Base-by-base conservation (phyloP, 2,888 invertebrate species). In the Heliconius charithonia region DNA sequence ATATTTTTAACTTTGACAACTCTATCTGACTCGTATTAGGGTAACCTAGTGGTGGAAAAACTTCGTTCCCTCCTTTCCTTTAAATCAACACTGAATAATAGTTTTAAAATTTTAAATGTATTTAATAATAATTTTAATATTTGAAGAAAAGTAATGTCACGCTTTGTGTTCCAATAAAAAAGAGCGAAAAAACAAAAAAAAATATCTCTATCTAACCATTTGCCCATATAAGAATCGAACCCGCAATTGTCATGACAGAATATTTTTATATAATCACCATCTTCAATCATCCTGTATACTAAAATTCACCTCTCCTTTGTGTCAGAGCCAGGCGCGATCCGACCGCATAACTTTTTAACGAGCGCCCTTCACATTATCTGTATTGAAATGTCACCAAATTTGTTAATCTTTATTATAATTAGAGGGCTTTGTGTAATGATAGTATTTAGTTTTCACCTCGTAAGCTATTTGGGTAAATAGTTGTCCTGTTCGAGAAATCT, bases 291-390 rank as follows among this genome's bases (percentile, higher is more conserved):
- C 82, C 87, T 87, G 85, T 89, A 84, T 74, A 78, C 29, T 41
- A 80, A 85, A 29, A 76, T 76, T 81, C 86, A 90, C 89, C 90
- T 90, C 84, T 84, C 83, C 85, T 86, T 86, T 86, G 89, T 88
- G 85, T 80, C 81, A 81, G 77, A 82, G 86, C 85, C 87, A 86
- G 86, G 85, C 84, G 79, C 83, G 84, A 84, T 84, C 81, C 81
- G 81, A 82, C 84, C 79, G 86, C 82, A 84, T 85, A 90, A 91
- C 89, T 91, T 90, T 90, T 89, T 90, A 90, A 90, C 89, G 87
- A 90, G 89, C 86, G 80, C 78, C 84, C 86, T 84, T 81, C 82
- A 85, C 83, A 85, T 86, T 83, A 86, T 85, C 85, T 84, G 84
- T 85, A 87, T 85, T 85, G 84, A 83, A 85, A 86, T 84, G 82